phyloP scores from a whole-genome alignment of 1,140 invertebrate genomes.

The Tribolium castaneum region DNA sequence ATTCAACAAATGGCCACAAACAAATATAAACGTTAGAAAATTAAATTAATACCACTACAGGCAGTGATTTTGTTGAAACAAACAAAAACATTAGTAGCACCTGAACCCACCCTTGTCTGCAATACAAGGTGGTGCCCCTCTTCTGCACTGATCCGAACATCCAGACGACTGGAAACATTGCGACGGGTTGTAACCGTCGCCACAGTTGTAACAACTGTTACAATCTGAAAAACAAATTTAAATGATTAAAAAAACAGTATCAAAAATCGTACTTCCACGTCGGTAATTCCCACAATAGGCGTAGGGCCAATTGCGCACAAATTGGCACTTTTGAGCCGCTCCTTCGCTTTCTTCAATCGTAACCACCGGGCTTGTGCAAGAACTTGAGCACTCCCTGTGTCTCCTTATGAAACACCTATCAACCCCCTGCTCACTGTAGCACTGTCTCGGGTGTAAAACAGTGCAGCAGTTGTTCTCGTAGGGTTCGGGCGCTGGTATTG shows the following conservation, averaged over 20 bases:
- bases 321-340: not conserved
- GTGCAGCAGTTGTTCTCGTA: not conserved
- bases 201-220: not conserved
- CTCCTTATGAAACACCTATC: constrained; percentile 4
- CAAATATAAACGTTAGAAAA: not conserved
- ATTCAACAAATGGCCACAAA: not conserved
- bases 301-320: not conserved
- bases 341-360: not conserved
- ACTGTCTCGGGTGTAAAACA: not conserved
- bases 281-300: constrained; percentile 6
- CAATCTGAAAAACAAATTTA: not conserved
- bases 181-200: not conserved
- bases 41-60: not conserved
- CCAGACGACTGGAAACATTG: not conserved
- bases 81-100: not conserved
- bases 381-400: not conserved
- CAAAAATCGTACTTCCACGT: not conserved
- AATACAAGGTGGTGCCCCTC: not conserved
- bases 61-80: not conserved
- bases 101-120: not conserved
- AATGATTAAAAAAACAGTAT: too few relatives aligned
- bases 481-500: too few relatives aligned
- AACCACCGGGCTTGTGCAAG: constrained; percentile 1
- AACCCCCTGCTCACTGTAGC: not conserved
- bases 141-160: constrained; percentile 12